A percentile compares a stretch with the other conserved stretches of the same genome.
Conservation (phyloP, 1,140 invertebrate species). For the Drosophila watanabei region DNA sequence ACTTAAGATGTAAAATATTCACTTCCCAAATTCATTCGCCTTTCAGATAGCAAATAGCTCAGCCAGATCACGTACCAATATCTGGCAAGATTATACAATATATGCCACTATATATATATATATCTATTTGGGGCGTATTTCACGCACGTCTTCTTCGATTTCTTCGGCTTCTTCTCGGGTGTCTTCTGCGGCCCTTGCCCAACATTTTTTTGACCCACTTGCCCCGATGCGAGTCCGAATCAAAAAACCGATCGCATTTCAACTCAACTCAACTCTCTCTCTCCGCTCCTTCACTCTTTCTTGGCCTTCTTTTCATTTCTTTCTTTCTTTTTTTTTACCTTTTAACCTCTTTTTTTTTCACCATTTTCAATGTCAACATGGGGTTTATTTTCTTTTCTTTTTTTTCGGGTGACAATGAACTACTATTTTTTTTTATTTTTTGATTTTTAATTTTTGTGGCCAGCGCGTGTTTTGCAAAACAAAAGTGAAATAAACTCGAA, state of each 20-base stretch:
- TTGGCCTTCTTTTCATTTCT: constrained; percentile 32
- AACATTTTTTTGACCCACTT: constrained; percentile 79
- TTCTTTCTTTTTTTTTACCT: constrained; percentile 26
- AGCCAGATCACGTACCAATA: constrained; percentile 38
- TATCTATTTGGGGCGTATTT: constrained; percentile 60
- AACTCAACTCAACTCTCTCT: constrained; percentile 22
- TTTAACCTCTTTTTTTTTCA: constrained; percentile 51
- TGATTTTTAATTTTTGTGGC: constrained; percentile 7
- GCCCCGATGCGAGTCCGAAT: constrained; percentile 30
- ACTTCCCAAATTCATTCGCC: background rate
- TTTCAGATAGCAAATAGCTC: constrained; percentile 10
- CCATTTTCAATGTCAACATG: constrained; percentile 74
- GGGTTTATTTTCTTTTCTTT: constrained; percentile 14
- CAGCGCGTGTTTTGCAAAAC: constrained; percentile 65
- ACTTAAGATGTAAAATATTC: background rate
- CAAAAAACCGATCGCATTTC: constrained; percentile 67
- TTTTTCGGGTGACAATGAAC: constrained; percentile 65
- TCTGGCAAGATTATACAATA: constrained; percentile 49
- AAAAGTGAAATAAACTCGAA: constrained; percentile 29
- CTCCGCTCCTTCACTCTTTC: constrained; percentile 4
- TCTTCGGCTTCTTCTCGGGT: constrained; percentile 26
- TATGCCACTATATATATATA: constrained; percentile 13
- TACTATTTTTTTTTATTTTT: background rate
- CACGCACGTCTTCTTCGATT: constrained; percentile 54
- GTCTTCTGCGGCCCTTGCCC: constrained; percentile 68